phyloP scores from a whole-genome alignment of 2,888 invertebrate genomes.

The Orthosia incerta region DNA sequence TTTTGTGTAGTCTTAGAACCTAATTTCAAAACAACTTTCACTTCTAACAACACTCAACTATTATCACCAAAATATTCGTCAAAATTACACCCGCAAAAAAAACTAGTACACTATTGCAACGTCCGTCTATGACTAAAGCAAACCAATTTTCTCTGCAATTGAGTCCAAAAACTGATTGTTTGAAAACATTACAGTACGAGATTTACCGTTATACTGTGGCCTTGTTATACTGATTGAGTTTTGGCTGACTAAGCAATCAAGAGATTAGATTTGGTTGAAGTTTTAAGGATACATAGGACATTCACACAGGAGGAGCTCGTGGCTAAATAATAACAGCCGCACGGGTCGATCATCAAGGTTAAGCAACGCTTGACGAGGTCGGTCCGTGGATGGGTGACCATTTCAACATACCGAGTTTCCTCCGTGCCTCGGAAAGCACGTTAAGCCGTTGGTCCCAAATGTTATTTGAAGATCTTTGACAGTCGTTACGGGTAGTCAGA shows the following conservation, averaged over 20 bases:
- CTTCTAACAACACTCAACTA: background rate
- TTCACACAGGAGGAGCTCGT: background rate
- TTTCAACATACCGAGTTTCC: too few species aligned
- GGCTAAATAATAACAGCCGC: too few species aligned
- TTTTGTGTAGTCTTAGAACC: too few species aligned
- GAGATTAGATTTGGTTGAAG: background rate
- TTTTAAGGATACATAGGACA: too few species aligned
- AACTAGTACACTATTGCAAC: background rate
- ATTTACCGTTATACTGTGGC: slow-evolving; percentile 31
- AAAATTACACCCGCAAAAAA: background rate
- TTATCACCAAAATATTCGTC: background rate
- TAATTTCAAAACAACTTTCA: background rate
- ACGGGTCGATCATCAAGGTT: too few species aligned
- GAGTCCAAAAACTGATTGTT: slow-evolving; percentile 34
- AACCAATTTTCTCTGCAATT: background rate
- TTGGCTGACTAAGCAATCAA: slow-evolving; percentile 8
- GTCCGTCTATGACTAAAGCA: slow-evolving; percentile 18
- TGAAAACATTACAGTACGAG: slow-evolving; percentile 27
- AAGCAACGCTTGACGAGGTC: too few species aligned
- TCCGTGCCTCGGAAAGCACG: too few species aligned
- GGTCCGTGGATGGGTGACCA: too few species aligned
- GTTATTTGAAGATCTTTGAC: too few species aligned
- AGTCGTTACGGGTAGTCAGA: too few species aligned
- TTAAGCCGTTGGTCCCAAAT: too few species aligned
- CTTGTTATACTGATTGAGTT: slow-evolving; percentile 16